phyloP scores from a whole-genome alignment of 2,797 vertebrate genomes.

The Cephalopachus bancanus region DNA sequence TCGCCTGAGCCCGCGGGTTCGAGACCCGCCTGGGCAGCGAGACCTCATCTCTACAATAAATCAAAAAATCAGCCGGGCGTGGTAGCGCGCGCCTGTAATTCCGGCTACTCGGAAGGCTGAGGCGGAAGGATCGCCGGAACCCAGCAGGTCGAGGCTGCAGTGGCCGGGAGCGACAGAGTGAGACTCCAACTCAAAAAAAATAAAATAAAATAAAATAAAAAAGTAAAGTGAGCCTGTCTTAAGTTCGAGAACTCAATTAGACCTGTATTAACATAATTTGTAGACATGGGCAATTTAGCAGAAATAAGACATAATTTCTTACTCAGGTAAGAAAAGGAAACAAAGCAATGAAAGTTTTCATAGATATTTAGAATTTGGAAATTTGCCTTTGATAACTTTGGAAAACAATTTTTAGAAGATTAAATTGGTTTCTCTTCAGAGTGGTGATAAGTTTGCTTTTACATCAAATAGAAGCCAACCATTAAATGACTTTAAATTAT shows the following conservation, averaged over 20 bases:
- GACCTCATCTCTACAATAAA: too few species aligned
- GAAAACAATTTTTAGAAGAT: neutral
- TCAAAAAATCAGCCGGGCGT: too few species aligned
- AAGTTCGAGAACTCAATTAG: neutral
- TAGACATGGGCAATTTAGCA: neutral
- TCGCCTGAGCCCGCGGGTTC: too few species aligned
- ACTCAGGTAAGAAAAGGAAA: neutral
- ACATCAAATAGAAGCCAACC: neutral
- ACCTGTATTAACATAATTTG: neutral
- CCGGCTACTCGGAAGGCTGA: too few species aligned
- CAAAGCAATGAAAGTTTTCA: neutral
- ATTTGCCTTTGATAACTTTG: neutral
- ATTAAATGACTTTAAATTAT: slow-evolving; percentile 26
- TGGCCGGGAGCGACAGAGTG: too few species aligned
- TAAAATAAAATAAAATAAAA: too few species aligned
- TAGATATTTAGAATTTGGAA: slow-evolving; percentile 1
- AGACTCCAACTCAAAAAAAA: too few species aligned
- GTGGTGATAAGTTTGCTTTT: neutral
- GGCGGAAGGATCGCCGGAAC: too few species aligned
- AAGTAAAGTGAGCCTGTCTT: neutral
- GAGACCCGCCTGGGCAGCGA: too few species aligned
- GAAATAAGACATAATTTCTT: neutral
- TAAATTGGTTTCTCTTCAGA: neutral
- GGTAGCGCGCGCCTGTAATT: too few species aligned
- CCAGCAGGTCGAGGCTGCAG: too few species aligned